Base-by-base conservation (phyloP, 2,888 invertebrate genomes). In the Lasius platythorax region DNA sequence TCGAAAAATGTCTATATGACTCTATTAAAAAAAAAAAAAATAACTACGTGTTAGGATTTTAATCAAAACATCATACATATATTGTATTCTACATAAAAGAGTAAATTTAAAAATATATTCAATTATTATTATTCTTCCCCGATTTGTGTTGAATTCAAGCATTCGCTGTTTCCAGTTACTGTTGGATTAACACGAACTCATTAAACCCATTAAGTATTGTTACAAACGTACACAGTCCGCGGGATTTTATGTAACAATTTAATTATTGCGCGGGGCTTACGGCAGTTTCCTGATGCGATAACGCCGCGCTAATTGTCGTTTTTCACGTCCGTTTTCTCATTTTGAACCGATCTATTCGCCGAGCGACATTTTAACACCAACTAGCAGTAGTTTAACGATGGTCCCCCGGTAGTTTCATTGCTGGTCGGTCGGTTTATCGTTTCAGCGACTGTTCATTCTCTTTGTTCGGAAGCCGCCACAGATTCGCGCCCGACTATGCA, bases 251-350 rank as follows among this genome's bases (percentile, higher is more conserved):
- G 85, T 84, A 89, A 90, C 87, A 85, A 87, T 90, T 87, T 90
- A 84, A 67, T 81, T 88, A 88, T 72, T 83, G 76, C 84, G 33
- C 83, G 74, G 50, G 2, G 70, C 66, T 79, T 68, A 46, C 78
- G 79, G 58, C 67, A 66, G 86, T 86, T 89, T 88, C 88, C 86
- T 85, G 87, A 40, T 58, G 76, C 85, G 90, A 90, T 90, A 89
- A 89, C 83, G 82, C 58, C 70, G 76, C 85, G 84, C 72, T 91
- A 90, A 91, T 92, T 88, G 90, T 88, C 90, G 89, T 91, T 92
- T 92, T 92, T 92, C 91, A 91, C 91, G 90, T 90, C 88, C 86
- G 89, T 91, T 91, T 90, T 87, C 88, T 90, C 88, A 76, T 90
- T 90, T 89, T 83, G 81, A 84, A 82, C 40, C 74, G 67, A 66